phyloP scores from a whole-genome alignment of 2,888 invertebrate species.

The Scaptodrosophila latifasciaeformis region DNA sequence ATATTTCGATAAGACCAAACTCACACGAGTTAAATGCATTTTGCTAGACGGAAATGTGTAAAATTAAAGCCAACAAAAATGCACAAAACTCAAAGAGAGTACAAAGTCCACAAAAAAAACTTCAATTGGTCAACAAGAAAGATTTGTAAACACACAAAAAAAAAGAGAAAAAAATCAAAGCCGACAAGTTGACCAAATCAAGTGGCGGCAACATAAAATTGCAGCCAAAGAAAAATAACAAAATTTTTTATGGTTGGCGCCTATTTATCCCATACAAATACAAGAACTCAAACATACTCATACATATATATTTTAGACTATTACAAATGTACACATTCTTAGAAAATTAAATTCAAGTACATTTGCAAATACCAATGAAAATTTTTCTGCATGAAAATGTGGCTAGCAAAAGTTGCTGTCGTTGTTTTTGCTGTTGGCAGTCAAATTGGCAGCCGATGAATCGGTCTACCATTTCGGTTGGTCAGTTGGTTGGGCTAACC shows the following conservation, averaged over 20 bases:
- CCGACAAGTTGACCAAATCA: not conserved
- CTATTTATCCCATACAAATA: constrained; percentile 46
- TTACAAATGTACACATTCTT: no score
- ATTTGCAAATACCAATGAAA: constrained; percentile 53
- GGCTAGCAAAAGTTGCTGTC: constrained; percentile 61
- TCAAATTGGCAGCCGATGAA: constrained; percentile 32
- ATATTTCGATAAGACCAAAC: no score
- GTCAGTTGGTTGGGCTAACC: constrained; percentile 26
- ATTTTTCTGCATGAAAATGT: constrained; percentile 66
- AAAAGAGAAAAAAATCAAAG: no score
- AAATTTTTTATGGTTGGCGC: not conserved
- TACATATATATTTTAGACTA: not conserved
- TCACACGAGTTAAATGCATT: no score
- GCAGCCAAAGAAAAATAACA: not conserved
- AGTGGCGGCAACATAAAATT: no score
- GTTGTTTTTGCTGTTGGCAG: constrained; percentile 22
- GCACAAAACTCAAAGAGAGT: no score
- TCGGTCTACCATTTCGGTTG: constrained; percentile 12
- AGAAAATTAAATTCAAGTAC: no score
- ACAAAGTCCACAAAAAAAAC: no score
- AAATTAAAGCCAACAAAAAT: no score
- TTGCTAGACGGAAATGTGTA: no score
- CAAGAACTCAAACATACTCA: not conserved
- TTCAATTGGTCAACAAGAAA: no score
- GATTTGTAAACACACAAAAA: no score